phyloP scores from a whole-genome alignment of 2,797 vertebrate species.

The Sebastiscus albofasciatus region DNA sequence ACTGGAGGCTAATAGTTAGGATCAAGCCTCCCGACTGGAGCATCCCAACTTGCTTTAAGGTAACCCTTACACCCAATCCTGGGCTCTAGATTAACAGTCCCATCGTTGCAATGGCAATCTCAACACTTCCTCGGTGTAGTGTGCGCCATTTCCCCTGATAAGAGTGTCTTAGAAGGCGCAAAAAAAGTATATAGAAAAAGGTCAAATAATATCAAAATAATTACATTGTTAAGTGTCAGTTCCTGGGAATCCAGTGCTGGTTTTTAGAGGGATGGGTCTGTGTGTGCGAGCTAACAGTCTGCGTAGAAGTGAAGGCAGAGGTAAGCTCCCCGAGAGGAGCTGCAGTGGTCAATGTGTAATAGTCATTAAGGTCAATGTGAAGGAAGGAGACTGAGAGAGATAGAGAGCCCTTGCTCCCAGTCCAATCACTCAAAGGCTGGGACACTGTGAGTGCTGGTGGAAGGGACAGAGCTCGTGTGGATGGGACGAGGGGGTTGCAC shows the following conservation, averaged over 20 bases:
- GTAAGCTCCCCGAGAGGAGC: constrained; percentile 53
- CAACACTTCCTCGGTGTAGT: constrained; percentile 30
- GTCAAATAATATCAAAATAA: constrained; percentile 43
- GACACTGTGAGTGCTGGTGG: constrained; percentile 62
- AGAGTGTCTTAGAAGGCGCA: constrained; percentile 41
- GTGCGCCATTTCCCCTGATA: constrained; percentile 39
- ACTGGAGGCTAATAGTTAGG: constrained; percentile 23
- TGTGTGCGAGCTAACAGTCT: constrained; percentile 78
- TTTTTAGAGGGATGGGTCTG: constrained; percentile 53
- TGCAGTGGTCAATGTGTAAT: constrained; percentile 58
- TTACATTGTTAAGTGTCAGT: constrained; percentile 55
- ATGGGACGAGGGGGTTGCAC: constrained; percentile 46
- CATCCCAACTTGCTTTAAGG: constrained; percentile 10
- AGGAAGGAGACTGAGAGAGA: constrained; percentile 70
- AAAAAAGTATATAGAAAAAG: constrained; percentile 27
- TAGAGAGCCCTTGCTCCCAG: constrained; percentile 75
- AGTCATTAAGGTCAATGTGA: constrained; percentile 74
- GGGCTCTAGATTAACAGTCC: constrained; percentile 19
- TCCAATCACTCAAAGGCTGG: constrained; percentile 66
- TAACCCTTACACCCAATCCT: constrained; percentile 12
- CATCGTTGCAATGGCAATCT: constrained; percentile 16
- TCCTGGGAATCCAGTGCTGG: constrained; percentile 78
- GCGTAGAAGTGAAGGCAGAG: constrained; percentile 77
- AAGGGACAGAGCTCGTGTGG: constrained; percentile 58
- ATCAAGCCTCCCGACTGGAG: constrained; percentile 21